Evolutionary conservation across 2,888 invertebrate species (phyloP).

Genomic region (Hoplodrina ambigua): DNA sequence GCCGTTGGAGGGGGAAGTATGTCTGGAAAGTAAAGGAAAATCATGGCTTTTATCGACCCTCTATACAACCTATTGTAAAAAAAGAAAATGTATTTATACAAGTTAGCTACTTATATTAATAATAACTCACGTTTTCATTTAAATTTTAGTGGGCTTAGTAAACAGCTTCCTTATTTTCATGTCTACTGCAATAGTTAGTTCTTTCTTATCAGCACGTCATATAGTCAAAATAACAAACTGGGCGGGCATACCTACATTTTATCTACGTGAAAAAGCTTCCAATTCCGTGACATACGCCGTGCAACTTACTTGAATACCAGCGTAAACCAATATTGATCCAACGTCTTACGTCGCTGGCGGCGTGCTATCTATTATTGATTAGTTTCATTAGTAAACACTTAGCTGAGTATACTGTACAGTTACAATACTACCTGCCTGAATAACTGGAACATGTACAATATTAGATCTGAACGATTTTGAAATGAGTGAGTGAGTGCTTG

Average conservation of each 20-base stretch:
- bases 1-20: slow-evolving; percentile 1
- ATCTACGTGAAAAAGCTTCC: slow-evolving; percentile 22
- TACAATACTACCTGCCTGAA: slow-evolving; percentile 17
- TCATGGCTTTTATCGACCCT: slow-evolving; percentile 14
- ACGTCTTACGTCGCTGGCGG: slow-evolving; percentile 67
- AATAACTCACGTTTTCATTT: not conserved
- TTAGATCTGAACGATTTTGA: not conserved
- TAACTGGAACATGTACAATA: slow-evolving; percentile 19
- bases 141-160: not conserved
- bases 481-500: not conserved
- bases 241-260: not conserved
- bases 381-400: slow-evolving; percentile 54
- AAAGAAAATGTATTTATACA: slow-evolving; percentile 24
- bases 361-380: slow-evolving; percentile 62
- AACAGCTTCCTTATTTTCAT: not conserved
- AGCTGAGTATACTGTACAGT: slow-evolving; percentile 23
- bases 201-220: not conserved
- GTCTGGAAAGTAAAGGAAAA: slow-evolving; percentile 20
- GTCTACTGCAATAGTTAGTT: not conserved
- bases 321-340: slow-evolving; percentile 76
- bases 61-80: not conserved
- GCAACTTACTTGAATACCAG: slow-evolving; percentile 49
- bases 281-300: slow-evolving; percentile 34
- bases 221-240: not conserved
- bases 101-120: slow-evolving; percentile 22